A percentile compares a stretch with the other conserved stretches of the same genome.
Conservation (phyloP, 92 coral and sea anemone species). For the Scolanthus callimorphus region DNA sequence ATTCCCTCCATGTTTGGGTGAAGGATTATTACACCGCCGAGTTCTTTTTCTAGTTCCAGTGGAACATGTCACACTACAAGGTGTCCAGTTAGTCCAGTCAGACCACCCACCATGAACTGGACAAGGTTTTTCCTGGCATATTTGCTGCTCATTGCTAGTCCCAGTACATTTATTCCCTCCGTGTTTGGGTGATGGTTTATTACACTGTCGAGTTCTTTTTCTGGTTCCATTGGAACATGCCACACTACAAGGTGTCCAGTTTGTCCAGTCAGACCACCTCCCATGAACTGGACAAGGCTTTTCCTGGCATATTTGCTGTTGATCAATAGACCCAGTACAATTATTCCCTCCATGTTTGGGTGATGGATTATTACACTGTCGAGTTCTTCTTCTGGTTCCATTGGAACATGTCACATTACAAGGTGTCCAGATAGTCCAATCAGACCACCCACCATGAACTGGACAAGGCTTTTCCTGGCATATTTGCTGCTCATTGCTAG, state of each 20-base stretch:
- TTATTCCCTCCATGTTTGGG: conserved; percentile 15
- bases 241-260: conserved; percentile 68
- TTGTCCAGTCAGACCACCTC: conserved; percentile 65
- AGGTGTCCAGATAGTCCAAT: conserved; percentile 72
- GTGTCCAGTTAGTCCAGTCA: conserved; percentile 68
- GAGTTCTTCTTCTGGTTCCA: conserved; percentile 54
- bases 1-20: conserved; percentile 59
- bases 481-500: conserved; percentile 7
- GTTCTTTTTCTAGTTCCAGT: conserved; percentile 45
- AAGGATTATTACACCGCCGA: conserved; percentile 58
- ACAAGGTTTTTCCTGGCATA: conserved; percentile 50
- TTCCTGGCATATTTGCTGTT: conserved; percentile 37
- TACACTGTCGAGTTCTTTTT: conserved; percentile 52
- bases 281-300: conserved; percentile 66
- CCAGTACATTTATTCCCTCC: conserved; percentile 73
- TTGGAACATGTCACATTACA: conserved; percentile 66
- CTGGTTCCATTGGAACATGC: conserved; percentile 66
- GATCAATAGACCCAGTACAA: conserved; percentile 38
- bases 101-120: conserved; percentile 82
- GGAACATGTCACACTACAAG: conserved; percentile 67
- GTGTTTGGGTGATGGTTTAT: conserved; percentile 37
- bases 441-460: conserved; percentile 59
- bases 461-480: conserved; percentile 48
- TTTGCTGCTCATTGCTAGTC: conserved; percentile 34
- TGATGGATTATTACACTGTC: conserved; percentile 50